Evolutionary conservation across 2,113 vertebrate species (phyloP).

Genomic region (Parotia lawesii): DNA sequence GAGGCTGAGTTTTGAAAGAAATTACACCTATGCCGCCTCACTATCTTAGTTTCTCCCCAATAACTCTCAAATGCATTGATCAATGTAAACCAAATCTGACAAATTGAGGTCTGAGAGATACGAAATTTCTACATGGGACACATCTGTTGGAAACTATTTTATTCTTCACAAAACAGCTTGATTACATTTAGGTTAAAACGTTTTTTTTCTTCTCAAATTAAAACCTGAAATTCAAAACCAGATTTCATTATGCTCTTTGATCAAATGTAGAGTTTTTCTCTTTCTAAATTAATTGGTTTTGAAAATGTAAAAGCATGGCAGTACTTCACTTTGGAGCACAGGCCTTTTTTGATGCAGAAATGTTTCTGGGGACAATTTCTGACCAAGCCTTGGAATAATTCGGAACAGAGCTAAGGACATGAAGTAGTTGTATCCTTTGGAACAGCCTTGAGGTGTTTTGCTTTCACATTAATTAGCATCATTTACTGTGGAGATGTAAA

Average conservation of each 20-base stretch:
- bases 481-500: background rate
- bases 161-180: constrained; percentile 54
- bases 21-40: background rate
- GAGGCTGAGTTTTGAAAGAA: background rate
- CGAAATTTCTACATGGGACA: background rate
- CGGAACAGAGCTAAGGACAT: background rate
- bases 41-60: background rate
- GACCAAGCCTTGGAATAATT: background rate
- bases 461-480: background rate
- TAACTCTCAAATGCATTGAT: background rate
- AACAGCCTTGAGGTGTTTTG: background rate
- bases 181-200: constrained; percentile 44
- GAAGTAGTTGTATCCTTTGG: background rate
- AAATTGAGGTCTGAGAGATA: background rate
- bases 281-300: constrained; percentile 36
- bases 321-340: background rate
- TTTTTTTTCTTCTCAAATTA: constrained; percentile 34
- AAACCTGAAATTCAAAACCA: constrained; percentile 49
- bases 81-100: background rate
- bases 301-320: background rate
- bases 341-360: background rate
- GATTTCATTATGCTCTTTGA: constrained; percentile 26
- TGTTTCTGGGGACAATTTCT: constrained; percentile 30
- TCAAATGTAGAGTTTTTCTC: background rate
- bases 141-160: constrained; percentile 34